Percentiles rank a stretch among this genome's conserved stretches.
Conservation (phyloP, 2,888 invertebrate genomes). For the Nycteola revayana region DNA sequence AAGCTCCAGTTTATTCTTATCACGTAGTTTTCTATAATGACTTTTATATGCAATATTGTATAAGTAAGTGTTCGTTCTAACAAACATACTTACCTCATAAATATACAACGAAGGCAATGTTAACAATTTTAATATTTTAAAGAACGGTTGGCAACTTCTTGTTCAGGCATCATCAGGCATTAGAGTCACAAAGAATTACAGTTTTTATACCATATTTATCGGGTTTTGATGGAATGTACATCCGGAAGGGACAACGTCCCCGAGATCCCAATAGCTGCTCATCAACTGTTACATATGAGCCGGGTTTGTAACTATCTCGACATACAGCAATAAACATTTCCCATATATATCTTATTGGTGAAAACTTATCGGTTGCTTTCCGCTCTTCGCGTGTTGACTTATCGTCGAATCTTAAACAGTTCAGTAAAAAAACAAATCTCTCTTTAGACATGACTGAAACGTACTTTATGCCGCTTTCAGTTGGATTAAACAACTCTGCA, state of each 20-base stretch:
- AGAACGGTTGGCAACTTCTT: too few relatives aligned
- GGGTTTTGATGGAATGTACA: constrained; percentile 5
- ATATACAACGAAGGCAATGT: too few relatives aligned
- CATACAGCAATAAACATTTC: constrained; percentile 2
- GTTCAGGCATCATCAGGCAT: too few relatives aligned
- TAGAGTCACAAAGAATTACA: constrained; percentile 5
- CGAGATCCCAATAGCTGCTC: constrained; percentile 1
- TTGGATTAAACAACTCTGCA: constrained; percentile 5
- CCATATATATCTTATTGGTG: not conserved
- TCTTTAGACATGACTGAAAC: constrained; percentile 3
- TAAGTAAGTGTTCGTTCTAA: too few relatives aligned
- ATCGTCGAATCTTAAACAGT: constrained; percentile 7
- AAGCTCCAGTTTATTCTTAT: too few relatives aligned
- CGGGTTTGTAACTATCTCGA: not conserved
- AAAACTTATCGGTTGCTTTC: not conserved
- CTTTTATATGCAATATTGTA: too few relatives aligned
- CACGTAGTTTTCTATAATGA: too few relatives aligned
- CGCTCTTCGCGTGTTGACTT: constrained; percentile 6
- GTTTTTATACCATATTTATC: constrained; percentile 6
- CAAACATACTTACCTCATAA: too few relatives aligned
- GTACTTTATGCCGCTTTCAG: constrained; percentile 2
- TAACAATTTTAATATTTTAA: too few relatives aligned
- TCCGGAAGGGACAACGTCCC: constrained; percentile 1
- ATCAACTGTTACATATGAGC: not conserved
- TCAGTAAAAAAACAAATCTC: constrained; percentile 8